Conservation (phyloP, 1,140 invertebrate genomes). For the Drosophila azteca region DNA sequence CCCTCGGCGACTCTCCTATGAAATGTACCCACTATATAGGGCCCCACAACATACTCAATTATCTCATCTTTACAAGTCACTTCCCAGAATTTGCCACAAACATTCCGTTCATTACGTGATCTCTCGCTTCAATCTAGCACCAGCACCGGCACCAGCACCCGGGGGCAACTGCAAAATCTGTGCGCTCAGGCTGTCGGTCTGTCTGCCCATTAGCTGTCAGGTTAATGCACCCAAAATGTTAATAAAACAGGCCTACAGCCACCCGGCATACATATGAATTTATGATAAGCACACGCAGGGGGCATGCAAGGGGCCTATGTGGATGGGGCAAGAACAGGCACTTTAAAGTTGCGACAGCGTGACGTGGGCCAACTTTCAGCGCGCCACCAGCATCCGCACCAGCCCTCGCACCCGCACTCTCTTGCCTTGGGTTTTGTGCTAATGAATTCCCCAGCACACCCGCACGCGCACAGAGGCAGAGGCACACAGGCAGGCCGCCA, state of each 20-base stretch:
- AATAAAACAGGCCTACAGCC: conserved; percentile 62
- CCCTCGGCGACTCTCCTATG: conserved; percentile 6
- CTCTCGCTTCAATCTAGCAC: conserved; percentile 34
- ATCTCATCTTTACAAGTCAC: conserved; percentile 46
- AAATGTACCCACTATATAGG: too few relatives aligned
- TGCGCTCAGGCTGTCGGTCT: conserved; percentile 17
- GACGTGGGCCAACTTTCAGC: conserved; percentile 65
- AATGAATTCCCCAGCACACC: conserved; percentile 75
- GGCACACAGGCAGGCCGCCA: neutral
- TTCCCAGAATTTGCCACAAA: conserved; percentile 40
- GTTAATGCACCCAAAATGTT: conserved; percentile 80
- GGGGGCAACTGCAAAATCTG: conserved; percentile 37
- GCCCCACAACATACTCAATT: conserved; percentile 33
- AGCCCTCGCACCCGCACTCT: conserved; percentile 12
- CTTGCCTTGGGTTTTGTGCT: conserved; percentile 51
- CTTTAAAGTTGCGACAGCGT: conserved; percentile 67
- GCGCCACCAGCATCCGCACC: neutral
- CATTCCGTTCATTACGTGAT: conserved; percentile 31
- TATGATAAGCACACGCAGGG: conserved; percentile 76
- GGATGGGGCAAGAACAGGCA: conserved; percentile 27
- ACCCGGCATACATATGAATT: conserved; percentile 61
- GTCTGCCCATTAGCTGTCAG: conserved; percentile 59
- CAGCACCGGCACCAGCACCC: too few relatives aligned
- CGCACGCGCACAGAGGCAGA: conserved; percentile 7
- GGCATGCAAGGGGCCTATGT: neutral